phyloP scores from a whole-genome alignment of 1,140 invertebrate species.

The Penaeus chinensis region DNA sequence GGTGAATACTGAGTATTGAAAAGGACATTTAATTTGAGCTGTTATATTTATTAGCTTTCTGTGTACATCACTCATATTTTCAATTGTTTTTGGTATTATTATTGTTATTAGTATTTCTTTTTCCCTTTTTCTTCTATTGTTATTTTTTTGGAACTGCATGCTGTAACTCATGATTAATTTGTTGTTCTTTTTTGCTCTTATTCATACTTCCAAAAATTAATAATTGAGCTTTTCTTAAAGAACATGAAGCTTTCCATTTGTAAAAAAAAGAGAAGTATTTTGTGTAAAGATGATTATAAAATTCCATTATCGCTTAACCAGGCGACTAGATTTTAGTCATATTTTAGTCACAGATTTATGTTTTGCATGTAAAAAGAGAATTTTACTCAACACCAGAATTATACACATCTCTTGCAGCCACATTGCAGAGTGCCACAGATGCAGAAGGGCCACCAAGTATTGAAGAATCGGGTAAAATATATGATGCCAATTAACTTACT shows the following conservation, averaged over 20 bases:
- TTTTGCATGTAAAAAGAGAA: not conserved
- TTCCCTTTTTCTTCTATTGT: too few relatives aligned
- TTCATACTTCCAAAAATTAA: too few relatives aligned
- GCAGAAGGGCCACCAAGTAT: conserved; percentile 39
- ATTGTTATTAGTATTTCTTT: too few relatives aligned
- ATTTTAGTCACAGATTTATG: not conserved
- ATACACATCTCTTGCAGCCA: conserved; percentile 49
- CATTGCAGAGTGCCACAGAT: conserved; percentile 49
- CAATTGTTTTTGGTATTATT: too few relatives aligned
- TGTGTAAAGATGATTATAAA: too few relatives aligned
- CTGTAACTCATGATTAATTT: too few relatives aligned
- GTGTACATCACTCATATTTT: not conserved
- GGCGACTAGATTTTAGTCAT: not conserved
- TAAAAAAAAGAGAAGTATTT: too few relatives aligned
- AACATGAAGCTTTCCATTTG: too few relatives aligned
- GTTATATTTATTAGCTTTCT: not conserved
- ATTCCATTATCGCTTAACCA: too few relatives aligned
- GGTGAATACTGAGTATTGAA: not conserved
- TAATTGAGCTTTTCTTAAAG: too few relatives aligned
- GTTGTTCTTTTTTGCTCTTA: too few relatives aligned
- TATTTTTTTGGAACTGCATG: too few relatives aligned
- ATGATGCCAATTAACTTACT: conserved; percentile 40
- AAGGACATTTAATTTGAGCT: not conserved
- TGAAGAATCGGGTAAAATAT: conserved; percentile 56
- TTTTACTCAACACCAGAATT: conserved; percentile 30